A percentile compares a stretch with the other conserved stretches of the same genome.
These are phyloP conservation scores for Sebastes taczanowskii DNA, from an alignment of 2,797 vertebrate species.

Conservation along the genomic window DNA sequence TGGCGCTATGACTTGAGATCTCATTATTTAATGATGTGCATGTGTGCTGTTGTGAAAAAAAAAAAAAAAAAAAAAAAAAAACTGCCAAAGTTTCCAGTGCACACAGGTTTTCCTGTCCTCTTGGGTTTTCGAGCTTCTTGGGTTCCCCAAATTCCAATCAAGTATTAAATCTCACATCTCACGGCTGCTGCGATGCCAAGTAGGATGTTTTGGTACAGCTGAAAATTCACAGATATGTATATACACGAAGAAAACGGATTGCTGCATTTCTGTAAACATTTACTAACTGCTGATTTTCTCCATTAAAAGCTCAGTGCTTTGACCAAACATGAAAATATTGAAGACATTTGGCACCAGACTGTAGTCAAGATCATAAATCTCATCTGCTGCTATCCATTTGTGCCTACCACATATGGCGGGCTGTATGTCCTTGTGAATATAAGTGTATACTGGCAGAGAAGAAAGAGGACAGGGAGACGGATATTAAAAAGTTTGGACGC, in stretches of 20 bases:
- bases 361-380: constrained; percentile 29
- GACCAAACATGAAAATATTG: constrained; percentile 30
- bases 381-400: constrained; percentile 29
- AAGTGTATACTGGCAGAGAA: constrained; percentile 43
- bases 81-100: constrained; percentile 10
- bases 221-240: constrained; percentile 22
- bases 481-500: constrained; percentile 70
- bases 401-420: constrained; percentile 47
- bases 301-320: constrained; percentile 16
- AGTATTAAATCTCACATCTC: constrained; percentile 64
- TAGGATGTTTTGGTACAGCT: constrained; percentile 51
- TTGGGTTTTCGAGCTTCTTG: constrained; percentile 21
- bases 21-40: constrained; percentile 50
- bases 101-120: constrained; percentile 33
- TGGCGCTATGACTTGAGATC: constrained; percentile 2
- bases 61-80: not conserved
- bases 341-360: constrained; percentile 24
- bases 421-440: constrained; percentile 41
- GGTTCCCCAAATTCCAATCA: constrained; percentile 54
- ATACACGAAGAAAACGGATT: not conserved
- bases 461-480: constrained; percentile 47
- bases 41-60: constrained; percentile 24
- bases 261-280: constrained; percentile 16
- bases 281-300: not conserved
- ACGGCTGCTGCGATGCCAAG: constrained; percentile 31